Base-by-base conservation (phyloP, 2,113 vertebrate genomes). In the Aythya baeri region DNA sequence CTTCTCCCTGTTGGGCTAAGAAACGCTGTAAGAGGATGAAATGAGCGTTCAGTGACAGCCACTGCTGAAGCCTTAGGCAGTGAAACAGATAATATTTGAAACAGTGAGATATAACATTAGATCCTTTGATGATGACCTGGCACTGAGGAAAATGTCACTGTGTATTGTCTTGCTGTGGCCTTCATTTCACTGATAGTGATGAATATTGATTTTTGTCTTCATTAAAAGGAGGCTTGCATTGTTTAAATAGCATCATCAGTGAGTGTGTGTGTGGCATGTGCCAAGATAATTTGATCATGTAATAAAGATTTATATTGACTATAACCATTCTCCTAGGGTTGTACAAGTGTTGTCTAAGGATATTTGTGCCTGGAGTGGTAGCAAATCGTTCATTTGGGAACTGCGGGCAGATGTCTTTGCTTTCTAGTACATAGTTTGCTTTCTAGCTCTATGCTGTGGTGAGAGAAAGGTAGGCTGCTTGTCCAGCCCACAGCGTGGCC, bases 231-330 rank as follows among this genome's bases (percentile, higher is more conserved):
- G 70, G 31, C 7, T 55, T 80, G 4, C n/a, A 2, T 91, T 83
- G 4, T 80, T 25, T 50, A 17, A 52, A 31, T 22, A 55, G 2
- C n/a, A 2, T 29, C 62, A 20, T 11, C 3, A 31, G n/a, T n/a
- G n/a, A 81, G 11, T 4, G 4, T 6, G 16, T 27, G 7, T 38
- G 9, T 12, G 12, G 29, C 1, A 0, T 6, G 7, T 61, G 3
- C 38, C 89, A 54, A 67, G 46, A 8, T 63, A 50, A 22, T 67
- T 75, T 84, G 7, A 25, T 38, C 23, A 9, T 17, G 10, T 87
- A 82, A 41, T 74, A 43, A 72, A 74, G 32, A 32, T 61, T 15
- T 52, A 12, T 89, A 32, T 13, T 63, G 27, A 31, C 55, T 71
- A 54, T 54, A 81, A 17, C 15, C 2, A 5, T 75, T 71, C 25